Evolutionary conservation across 2,113 vertebrate genomes (phyloP).

Genomic region (Mus pahari): DNA sequence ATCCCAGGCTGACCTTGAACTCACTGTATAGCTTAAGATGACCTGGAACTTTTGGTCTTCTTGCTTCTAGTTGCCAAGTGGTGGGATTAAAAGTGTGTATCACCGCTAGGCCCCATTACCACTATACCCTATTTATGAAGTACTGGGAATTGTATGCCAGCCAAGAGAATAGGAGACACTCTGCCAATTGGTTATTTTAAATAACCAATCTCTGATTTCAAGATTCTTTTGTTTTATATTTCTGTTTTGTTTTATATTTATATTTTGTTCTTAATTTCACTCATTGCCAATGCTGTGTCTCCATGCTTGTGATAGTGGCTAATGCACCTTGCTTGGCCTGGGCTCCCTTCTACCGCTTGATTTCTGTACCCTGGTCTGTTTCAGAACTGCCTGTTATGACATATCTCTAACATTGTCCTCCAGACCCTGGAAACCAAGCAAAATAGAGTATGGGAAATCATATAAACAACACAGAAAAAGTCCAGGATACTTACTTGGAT

Average conservation of each 20-base stretch:
- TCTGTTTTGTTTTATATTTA: not conserved
- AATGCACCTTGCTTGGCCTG: fast-evolving
- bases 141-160: not conserved
- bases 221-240: not conserved
- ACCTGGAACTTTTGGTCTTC: not conserved
- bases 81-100: not conserved
- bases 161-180: not conserved
- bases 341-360: not conserved
- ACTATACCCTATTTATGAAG: not conserved
- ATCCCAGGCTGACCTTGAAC: not conserved
- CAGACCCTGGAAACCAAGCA: not conserved
- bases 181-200: not conserved
- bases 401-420: not conserved
- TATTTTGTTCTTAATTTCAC: not conserved
- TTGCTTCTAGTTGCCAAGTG: not conserved
- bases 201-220: not conserved
- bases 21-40: not conserved
- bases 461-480: not conserved
- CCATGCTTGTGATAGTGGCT: no score
- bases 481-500: not conserved
- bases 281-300: not conserved
- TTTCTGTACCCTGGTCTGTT: not conserved
- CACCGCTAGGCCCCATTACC: not conserved
- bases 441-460: not conserved
- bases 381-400: not conserved